Base-by-base conservation (phyloP, 2,113 vertebrate genomes). In the Nanorana parkeri region DNA sequence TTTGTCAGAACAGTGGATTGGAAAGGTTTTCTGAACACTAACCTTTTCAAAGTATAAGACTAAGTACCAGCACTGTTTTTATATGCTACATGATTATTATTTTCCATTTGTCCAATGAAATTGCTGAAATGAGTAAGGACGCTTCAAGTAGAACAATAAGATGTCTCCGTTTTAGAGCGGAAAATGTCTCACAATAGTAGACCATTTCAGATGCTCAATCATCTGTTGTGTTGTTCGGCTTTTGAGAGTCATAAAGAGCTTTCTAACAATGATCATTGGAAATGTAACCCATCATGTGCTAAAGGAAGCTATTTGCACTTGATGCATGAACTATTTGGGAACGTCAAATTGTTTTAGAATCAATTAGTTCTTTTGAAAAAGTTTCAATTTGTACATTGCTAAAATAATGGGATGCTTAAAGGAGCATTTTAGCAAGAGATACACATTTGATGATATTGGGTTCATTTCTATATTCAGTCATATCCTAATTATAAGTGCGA, bases 141-240 rank as follows among this genome's bases (percentile, higher is more conserved):
- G 64, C 16, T 17, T 29, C 36, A 19, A 56, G 20, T 26, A 11
- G 52, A 58, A 68, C 77, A 78, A 78, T 68, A 24, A 21, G n/a
- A 68, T 68, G 64, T 68, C 51, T 3, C 28, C 20, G 13, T 56
- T 41, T 29, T 56, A 24, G 20, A 56, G 36, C 17, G 20, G 64
- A 67, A 36, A 77, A 68, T 54, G 64, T 55, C 51, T 78, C 5
- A 26, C 63, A 55, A 58, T 68, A 68, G 58, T 28, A 68, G 64
- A 29, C 51, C 1, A 21, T 36, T 36, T 68, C 23, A 56, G 52
- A 32, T 58, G 28, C n/a, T 78, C 65, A 68, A 56, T 78, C 77
- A 58, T 78, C 41, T 67, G 26, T 55, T 78, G 21, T 21, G 16
- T 67, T 58, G 23, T 5, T 10, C 21, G 28, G 36, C 75, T 65